Evolutionary conservation across 2,888 invertebrate species (phyloP), one percentile per base, ranked within the genome.

Genomic region (Phlogophora meticulosa): DNA sequence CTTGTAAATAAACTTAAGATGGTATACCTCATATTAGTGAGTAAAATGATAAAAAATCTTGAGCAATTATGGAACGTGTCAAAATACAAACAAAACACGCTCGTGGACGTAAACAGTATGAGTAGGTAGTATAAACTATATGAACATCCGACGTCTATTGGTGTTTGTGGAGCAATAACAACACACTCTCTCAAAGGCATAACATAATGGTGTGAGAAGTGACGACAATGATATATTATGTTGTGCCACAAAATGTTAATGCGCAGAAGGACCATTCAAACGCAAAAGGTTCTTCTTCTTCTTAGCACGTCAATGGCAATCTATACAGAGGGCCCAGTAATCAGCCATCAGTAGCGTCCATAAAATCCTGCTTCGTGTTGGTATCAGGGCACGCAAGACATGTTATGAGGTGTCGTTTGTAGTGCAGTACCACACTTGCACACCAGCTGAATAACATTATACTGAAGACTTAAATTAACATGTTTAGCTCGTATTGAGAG

Each of bases 1-100:
- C n/a, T n/a, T n/a, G n/a, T n/a, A n/a, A n/a, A n/a, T n/a, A n/a
- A n/a, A n/a, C n/a, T n/a, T n/a, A n/a, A n/a, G n/a, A n/a, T 28
- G 28, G 2, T 28, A 4, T 28, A 4, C 28, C 2, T 28, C 5
- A 17, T 11, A 9, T 7, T 32, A 49, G 28, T 28, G 11, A 9
- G 15, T 15, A 1, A n/a, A 48, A n/a, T 4, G n/a, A 1, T n/a
- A 1, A 32, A 11, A 11, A 2, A 43, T 4, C 13, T 13, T 45
- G 7, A 2, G n/a, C 7, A 32, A 24, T 45, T 13, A 15, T 20
- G 42, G 9, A 46, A 24, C 20, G 15, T 40, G 11, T 5, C 28
- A 74, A 22, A 49, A 52, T 22, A 36, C 51, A 73, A 56, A 63
- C 32, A 40, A 59, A 72, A 55, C 76, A 69, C 70, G 57, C 62